Evolutionary conservation across 2,113 vertebrate species (phyloP).

Genomic region (Caloenas nicobarica): DNA sequence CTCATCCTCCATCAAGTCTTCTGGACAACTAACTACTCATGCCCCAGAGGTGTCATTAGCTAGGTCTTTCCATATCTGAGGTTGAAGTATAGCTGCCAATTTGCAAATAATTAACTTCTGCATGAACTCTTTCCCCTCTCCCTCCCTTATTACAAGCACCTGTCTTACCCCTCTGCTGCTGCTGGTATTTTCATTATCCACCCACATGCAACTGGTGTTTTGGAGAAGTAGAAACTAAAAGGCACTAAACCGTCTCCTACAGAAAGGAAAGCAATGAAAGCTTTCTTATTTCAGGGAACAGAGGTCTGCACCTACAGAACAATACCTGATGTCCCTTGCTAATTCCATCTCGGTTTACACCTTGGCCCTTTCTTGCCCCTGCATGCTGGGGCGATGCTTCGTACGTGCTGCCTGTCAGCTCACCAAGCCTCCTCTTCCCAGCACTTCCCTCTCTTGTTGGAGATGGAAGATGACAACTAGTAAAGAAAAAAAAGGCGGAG

Average conservation of each 20-base stretch:
- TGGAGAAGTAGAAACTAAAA: background rate
- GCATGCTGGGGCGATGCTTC: background rate
- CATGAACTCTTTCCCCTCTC: background rate
- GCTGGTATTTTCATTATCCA: background rate
- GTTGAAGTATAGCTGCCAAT: background rate
- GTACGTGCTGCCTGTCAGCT: rapidly evolving
- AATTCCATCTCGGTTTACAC: rapidly evolving
- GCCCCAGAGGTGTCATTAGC: background rate
- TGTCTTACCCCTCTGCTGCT: background rate
- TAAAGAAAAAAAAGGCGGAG: background rate
- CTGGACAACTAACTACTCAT: background rate
- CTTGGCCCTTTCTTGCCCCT: background rate
- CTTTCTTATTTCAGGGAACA: background rate
- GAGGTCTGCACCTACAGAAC: background rate
- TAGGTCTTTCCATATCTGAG: background rate
- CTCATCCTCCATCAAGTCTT: background rate
- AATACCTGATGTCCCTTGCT: background rate
- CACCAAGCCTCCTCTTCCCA: background rate
- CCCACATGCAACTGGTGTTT: background rate
- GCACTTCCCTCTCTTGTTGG: background rate
- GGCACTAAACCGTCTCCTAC: background rate
- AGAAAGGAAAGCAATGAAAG: background rate
- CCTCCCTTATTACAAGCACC: background rate
- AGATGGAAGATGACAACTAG: background rate
- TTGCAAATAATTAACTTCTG: constrained; percentile 31